These are phyloP conservation scores for Solenopsis invicta DNA, from an alignment of 1,140 invertebrate genomes.

Conservation along the genomic window DNA sequence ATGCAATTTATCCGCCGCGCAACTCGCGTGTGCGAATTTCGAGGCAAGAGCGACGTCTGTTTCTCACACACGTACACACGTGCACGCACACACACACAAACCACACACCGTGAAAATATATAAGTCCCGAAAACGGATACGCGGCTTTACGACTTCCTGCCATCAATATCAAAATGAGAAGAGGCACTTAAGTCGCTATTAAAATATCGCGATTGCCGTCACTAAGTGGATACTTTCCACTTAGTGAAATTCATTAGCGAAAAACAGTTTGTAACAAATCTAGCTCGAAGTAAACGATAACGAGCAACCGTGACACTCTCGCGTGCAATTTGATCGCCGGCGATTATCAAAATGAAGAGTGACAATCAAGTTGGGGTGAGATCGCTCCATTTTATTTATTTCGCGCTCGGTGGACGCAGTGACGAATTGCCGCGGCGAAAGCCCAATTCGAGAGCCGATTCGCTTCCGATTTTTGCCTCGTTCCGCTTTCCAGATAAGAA, in stretches of 20 bases:
- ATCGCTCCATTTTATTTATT: too few relatives aligned
- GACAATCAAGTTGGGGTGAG: too few relatives aligned
- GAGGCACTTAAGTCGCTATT: slow-evolving; percentile 41
- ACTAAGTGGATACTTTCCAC: background rate
- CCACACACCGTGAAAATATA: slow-evolving; percentile 44
- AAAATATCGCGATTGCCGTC: slow-evolving; percentile 19
- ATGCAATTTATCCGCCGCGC: slow-evolving; percentile 43
- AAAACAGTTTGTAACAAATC: background rate
- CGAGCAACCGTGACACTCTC: too few relatives aligned
- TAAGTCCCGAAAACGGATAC: slow-evolving; percentile 26
- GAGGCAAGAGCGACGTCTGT: slow-evolving; percentile 25
- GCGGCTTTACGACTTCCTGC: slow-evolving; percentile 53
- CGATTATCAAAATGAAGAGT: too few relatives aligned
- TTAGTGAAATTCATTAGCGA: slow-evolving; percentile 11
- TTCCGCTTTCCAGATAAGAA: slow-evolving; percentile 41
- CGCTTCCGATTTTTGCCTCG: background rate
- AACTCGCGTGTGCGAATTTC: slow-evolving; percentile 7
- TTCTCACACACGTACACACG: background rate
- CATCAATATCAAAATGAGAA: slow-evolving; percentile 34
- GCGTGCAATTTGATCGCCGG: too few relatives aligned
- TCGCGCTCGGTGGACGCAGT: too few relatives aligned
- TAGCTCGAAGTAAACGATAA: background rate
- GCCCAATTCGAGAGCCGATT: too few relatives aligned
- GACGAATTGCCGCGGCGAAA: too few relatives aligned
- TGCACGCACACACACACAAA: too few relatives aligned